Evolutionary conservation across 1,140 invertebrate species (phyloP), one percentile per base, ranked within the genome.

Genomic region (Drosophila malerkotliana): DNA sequence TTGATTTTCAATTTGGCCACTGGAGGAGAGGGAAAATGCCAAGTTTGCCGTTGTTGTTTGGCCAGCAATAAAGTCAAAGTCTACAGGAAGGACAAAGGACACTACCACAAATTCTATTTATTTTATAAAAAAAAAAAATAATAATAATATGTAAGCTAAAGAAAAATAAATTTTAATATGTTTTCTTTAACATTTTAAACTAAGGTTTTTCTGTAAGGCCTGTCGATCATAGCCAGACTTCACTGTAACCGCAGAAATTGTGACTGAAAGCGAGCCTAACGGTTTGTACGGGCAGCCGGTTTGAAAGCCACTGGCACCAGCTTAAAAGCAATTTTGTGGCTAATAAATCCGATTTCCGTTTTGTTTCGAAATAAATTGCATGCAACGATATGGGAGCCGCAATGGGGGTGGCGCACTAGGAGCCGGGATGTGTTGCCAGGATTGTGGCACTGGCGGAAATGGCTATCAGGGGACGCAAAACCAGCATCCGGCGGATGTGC

Each of bases 311-410:
- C 63, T 82, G 79, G 56, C 56, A 54, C 64, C 77, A 63, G 76
- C 77, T 89, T 87, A 89, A 88, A 88, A 79, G 88, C 88, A 90
- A 90, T 90, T 90, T 90, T 90, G 83, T 71, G 88, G 88, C 89
- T 90, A 90, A 90, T 90, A 90, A 90, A 90, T 90, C 88, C 83
- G 88, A 90, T 90, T 90, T 88, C 77, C 88, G 69, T 84, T 90
- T 77, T 73, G 83, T 67, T 90, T 90, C 76, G 63, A 89, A 81
- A 90, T 90, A 90, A 90, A 90, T 90, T 84, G 79, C 72, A 62
- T 48, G 56, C 63, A 63, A 74, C 59, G 45, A 44, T n/a, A 52
- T 28, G 52, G 53, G 34, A 18, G 21, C 39, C 14, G 47, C 56
- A 53, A 14, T 28, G 34, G 39, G 21, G 41, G 34, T 51, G 12